Base-by-base conservation (phyloP, 2,888 invertebrate genomes). In the Phorcus lineatus region DNA sequence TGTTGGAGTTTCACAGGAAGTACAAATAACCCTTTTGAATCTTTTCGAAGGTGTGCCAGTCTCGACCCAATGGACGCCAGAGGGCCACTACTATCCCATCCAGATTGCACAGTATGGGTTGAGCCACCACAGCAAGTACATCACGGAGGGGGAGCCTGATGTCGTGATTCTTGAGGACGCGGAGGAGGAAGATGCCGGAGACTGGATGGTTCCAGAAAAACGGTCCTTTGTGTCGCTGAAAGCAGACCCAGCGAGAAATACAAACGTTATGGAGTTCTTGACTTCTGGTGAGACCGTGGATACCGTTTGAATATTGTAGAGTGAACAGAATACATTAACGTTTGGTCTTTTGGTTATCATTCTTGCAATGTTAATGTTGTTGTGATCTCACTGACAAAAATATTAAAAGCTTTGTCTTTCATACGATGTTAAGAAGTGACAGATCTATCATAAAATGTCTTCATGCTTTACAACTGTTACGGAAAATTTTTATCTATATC, bases 31-130 rank as follows among this genome's bases (percentile, higher is more conserved):
- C 6, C 47, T 11, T 6, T 47, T 47, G 7, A 47, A 47, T 13
- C 47, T 47, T 47, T 47, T 47, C 11, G 9, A 83, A 93, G 93
- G 93, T 80, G 93, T 93, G 1, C 93, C 93, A 0, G 83, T 93
- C n/a, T 93, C 93, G 1, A 92, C 91, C 7, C 93, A 93, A 92
- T 99, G 99, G 99, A 97, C 98, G 89, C 96, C 96, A 53, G 95
- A 96, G 84, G 99, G 99, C 0, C 99, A 99, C 93, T 98, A 96
- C 93, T 99, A 99, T 94, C 98, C 99, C 0, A 99, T 98, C 0
- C 99, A 99, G 94, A 98, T 99, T 86, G 98, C 99, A 7, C 99
- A 99, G 93, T 99, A 97, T 93, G 99, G 98, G 0, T 94, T 99
- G 80, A 97, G 98, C 13, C 99, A 99, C 94, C 99, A 98, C 93